These are phyloP conservation scores for Papilio demoleus DNA, from an alignment of 2,888 invertebrate species.

Conservation along the genomic window DNA sequence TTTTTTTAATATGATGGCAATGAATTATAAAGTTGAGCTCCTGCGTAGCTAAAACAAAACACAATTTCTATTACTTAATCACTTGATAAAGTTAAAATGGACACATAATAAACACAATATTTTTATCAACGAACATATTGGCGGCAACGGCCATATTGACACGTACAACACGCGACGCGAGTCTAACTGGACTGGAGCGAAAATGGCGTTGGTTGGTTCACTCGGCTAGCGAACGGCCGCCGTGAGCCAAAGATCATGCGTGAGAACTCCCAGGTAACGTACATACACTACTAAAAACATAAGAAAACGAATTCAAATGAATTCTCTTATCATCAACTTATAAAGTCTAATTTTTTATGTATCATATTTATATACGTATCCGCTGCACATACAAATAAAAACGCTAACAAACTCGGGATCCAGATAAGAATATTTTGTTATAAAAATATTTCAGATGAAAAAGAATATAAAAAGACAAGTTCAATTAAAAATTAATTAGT, in stretches of 20 bases:
- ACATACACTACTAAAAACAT: slow-evolving; percentile 34
- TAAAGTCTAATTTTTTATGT: too few species aligned
- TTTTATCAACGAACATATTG: slow-evolving; percentile 61
- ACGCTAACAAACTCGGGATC: too few species aligned
- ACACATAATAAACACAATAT: slow-evolving; percentile 54
- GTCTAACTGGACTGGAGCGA: slow-evolving; percentile 71
- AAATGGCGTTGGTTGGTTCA: slow-evolving; percentile 61
- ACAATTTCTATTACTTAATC: slow-evolving; percentile 21
- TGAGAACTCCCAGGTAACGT: slow-evolving; percentile 54
- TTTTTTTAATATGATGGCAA: too few species aligned
- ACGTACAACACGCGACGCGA: slow-evolving; percentile 54
- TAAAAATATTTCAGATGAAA: too few species aligned
- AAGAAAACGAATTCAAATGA: not conserved
- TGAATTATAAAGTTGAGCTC: too few species aligned
- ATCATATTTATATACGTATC: too few species aligned
- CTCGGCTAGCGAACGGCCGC: slow-evolving; percentile 52
- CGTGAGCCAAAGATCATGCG: slow-evolving; percentile 67
- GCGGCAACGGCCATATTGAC: slow-evolving; percentile 48
- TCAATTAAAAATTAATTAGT: too few species aligned
- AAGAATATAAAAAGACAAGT: too few species aligned
- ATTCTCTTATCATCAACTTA: not conserved
- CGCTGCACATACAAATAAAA: too few species aligned
- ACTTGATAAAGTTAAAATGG: slow-evolving; percentile 42
- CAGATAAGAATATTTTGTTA: too few species aligned
- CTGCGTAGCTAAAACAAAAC: slow-evolving; percentile 14